Conservation (phyloP, 2,888 invertebrate genomes). For the Coelopa pilipes region DNA sequence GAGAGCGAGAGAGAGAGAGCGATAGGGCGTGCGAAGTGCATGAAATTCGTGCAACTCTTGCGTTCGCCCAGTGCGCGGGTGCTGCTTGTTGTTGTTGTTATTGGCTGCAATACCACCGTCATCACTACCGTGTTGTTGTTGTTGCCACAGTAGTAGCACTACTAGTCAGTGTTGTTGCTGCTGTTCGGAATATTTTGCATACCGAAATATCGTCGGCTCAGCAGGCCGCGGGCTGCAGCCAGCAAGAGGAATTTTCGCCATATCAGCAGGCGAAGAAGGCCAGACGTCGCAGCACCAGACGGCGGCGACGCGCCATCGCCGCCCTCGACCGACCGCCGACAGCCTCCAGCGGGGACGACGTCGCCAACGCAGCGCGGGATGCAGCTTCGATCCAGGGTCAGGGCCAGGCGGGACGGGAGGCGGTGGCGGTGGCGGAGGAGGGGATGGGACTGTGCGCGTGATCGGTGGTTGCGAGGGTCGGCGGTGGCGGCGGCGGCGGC, state of each 20-base stretch:
- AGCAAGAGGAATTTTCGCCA: background rate
- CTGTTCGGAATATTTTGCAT: constrained; percentile 25
- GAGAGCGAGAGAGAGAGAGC: background rate
- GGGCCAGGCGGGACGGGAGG: background rate
- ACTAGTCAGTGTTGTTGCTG: background rate
- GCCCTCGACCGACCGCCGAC: background rate
- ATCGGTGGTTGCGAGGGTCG: background rate
- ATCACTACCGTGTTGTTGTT: background rate
- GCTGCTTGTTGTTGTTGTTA: background rate
- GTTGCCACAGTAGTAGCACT: no score
- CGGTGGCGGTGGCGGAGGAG: background rate
- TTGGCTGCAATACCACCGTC: no score
- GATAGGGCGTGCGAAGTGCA: constrained; percentile 24
- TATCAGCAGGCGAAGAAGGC: background rate
- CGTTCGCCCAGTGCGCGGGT: constrained; percentile 24
- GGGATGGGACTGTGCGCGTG: no score
- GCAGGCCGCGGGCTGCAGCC: constrained; percentile 2
- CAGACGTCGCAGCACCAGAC: background rate
- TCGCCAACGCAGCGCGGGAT: background rate
- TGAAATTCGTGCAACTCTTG: constrained; percentile 31
- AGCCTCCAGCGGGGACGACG: background rate
- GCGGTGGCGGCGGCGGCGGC: background rate
- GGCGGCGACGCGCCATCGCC: background rate
- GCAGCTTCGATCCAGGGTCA: background rate
- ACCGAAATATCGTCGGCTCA: constrained; percentile 27